These are phyloP conservation scores for Hystrix cristata DNA, from an alignment of 2,113 vertebrate species.

Conservation along the genomic window DNA sequence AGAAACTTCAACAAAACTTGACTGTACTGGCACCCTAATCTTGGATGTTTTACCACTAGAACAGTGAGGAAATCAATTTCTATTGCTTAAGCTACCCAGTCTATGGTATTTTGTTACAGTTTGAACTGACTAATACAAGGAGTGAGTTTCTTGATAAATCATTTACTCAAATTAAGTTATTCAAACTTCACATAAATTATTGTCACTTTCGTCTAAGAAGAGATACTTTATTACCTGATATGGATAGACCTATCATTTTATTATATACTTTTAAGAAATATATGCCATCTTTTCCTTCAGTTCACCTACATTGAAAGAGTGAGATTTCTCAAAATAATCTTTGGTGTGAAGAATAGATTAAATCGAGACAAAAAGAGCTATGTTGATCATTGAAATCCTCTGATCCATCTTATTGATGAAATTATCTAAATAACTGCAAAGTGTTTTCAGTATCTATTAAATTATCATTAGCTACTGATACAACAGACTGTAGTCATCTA, in stretches of 20 bases:
- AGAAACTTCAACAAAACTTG: background rate
- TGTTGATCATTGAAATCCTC: background rate
- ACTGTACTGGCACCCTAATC: background rate
- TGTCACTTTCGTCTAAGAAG: background rate
- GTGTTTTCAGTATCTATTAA: constrained; percentile 27
- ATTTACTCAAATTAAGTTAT: constrained; percentile 18
- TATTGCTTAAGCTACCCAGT: background rate
- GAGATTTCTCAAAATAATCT: background rate
- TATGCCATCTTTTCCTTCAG: background rate
- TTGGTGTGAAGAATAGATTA: constrained; percentile 38
- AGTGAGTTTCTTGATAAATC: background rate
- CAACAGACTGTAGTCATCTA: background rate
- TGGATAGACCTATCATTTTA: background rate
- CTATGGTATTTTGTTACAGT: background rate
- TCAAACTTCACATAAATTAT: constrained; percentile 3
- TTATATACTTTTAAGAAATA: constrained; percentile 15
- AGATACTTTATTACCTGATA: background rate
- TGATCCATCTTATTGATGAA: background rate
- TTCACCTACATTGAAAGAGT: background rate
- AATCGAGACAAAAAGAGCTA: background rate
- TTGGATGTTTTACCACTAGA: background rate
- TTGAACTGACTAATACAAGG: background rate
- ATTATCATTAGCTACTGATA: background rate
- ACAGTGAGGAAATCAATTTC: constrained; percentile 19
- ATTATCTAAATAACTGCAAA: background rate